Percentiles rank a stretch among this genome's conserved stretches.
phyloP scores from a whole-genome alignment of 1,140 invertebrate species.

The Diplogasteroides magnus region DNA sequence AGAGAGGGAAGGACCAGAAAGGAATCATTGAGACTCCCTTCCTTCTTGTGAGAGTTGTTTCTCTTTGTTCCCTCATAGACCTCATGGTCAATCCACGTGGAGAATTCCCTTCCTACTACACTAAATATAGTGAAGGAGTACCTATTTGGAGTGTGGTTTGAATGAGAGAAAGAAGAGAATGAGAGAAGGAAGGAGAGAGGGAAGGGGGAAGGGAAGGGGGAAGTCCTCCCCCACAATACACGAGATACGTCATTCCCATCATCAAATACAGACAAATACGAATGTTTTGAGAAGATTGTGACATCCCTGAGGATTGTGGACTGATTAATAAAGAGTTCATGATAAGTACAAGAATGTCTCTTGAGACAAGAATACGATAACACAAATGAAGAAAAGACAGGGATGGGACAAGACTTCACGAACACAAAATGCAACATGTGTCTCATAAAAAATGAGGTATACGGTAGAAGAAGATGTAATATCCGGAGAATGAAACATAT shows the following conservation, averaged over 20 bases:
- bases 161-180: background rate
- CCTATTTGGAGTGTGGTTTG: background rate
- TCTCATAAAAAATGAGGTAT: background rate
- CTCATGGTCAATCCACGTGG: background rate
- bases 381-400: background rate
- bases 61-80: background rate
- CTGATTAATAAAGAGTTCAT: background rate
- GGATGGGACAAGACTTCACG: background rate
- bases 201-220: background rate
- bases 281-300: too few relatives aligned
- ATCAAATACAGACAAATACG: too few relatives aligned
- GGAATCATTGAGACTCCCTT: too few relatives aligned
- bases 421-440: background rate
- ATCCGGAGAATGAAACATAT: too few relatives aligned
- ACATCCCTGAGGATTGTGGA: too few relatives aligned
- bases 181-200: background rate
- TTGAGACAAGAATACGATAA: background rate
- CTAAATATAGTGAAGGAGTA: background rate
- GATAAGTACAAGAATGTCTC: background rate
- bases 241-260: slow-evolving; percentile 1
- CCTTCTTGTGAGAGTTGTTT: too few relatives aligned
- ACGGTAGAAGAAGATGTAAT: too few relatives aligned
- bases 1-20: too few relatives aligned
- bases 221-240: background rate
- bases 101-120: background rate